Evolutionary conservation across 2,888 invertebrate species (phyloP), one percentile per base, ranked within the genome.

Genomic region (Acronicta psi): DNA sequence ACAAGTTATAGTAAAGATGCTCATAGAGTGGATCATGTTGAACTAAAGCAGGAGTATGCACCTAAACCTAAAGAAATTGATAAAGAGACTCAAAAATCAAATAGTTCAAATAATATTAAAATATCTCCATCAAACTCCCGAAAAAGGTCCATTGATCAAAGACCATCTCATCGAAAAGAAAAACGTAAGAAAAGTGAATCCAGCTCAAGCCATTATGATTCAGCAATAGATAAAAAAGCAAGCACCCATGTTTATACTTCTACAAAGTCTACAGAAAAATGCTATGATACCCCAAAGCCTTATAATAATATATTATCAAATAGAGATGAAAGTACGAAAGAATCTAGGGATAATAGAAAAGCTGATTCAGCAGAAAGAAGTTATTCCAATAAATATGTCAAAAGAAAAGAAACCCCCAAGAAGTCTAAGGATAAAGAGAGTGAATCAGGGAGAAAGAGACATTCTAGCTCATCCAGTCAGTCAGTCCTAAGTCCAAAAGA

Each of bases 81-180:
- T 10, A 73, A 74, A 36, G 79, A 82, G 57, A 63, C 62, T 54
- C 77, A 80, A 17, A 86, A 78, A 63, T 68, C 76, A 16, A 77
- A 80, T 46, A 72, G 61, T 62, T 60, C 70, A 36, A 63, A 64
- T 53, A 59, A 65, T 20, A 61, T 71, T 14, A 85, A 86, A 72
- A 77, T 77, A n/a, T 60, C 80, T 34, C 59, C 73, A 50, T 79
- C 82, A 10, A 85, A 84, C 61, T 80, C 90, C 20, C 84, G 92
- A 13, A 94, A 94, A 81, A 86, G 94, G 59, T 89, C 90, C 8
- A 80, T 81, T 61, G 92, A 94, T 18, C 89, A 92, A 77, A 89
- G 85, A 76, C 91, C 93, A 38, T 86, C 89, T 16, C 93, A 94
- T 74, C 88, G 93, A 41, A 94, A 93, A 84, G 94, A 94, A 83